Conservation (phyloP, 2,888 invertebrate genomes). For the Rotaria sp. region DNA sequence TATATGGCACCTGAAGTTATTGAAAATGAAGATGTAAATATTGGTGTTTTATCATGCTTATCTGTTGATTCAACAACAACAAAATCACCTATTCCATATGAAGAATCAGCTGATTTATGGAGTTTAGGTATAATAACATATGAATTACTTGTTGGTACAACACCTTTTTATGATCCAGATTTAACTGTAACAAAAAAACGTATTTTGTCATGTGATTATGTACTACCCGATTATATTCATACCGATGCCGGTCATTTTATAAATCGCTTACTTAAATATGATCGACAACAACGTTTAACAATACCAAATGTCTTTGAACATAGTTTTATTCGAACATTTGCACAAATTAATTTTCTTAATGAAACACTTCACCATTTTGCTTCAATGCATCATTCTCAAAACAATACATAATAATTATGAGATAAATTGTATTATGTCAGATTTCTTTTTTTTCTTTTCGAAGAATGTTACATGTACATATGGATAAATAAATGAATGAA, state of each 20-base stretch:
- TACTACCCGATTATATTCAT: background rate
- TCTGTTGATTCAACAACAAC: background rate
- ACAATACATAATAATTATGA: background rate
- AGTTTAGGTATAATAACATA: constrained; percentile 87
- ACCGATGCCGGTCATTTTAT: background rate
- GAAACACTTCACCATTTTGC: background rate
- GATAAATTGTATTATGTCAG: background rate
- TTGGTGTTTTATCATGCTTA: constrained; percentile 55
- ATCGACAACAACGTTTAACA: constrained; percentile 24
- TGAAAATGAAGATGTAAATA: constrained; percentile 73
- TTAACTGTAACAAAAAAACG: background rate
- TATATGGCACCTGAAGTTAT: constrained; percentile 96
- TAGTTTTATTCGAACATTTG: background rate
- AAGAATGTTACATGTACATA: constrained; percentile 11
- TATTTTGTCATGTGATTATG: background rate
- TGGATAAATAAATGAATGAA: background rate
- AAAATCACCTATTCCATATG: background rate
- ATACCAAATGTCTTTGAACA: background rate
- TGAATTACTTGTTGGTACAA: constrained; percentile 82
- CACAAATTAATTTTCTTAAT: constrained; percentile 21
- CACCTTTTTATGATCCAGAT: constrained; percentile 66
- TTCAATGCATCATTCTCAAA: constrained; percentile 18
- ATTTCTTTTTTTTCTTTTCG: background rate
- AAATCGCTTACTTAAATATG: constrained; percentile 11
- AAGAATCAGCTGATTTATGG: constrained; percentile 69